phyloP scores from a whole-genome alignment of 2,888 invertebrate genomes.

The Neocrepidodera transversa region DNA sequence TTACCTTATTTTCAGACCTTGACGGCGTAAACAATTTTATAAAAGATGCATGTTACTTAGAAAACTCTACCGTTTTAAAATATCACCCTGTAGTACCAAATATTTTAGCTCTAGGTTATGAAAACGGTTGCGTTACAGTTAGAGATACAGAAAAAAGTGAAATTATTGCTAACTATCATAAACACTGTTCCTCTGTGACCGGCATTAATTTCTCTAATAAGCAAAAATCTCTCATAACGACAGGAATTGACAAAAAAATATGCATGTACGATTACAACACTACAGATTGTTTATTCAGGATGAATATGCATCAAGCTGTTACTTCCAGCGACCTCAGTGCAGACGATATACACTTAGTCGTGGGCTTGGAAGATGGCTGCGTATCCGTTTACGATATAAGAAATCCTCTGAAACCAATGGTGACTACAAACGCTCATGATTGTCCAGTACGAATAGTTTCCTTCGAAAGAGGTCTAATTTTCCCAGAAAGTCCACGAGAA shows the following conservation, averaged over 20 bases:
- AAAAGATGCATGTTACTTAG: slow-evolving; percentile 36
- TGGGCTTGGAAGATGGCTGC: slow-evolving; percentile 51
- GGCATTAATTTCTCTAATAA: slow-evolving; percentile 46
- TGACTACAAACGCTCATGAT: slow-evolving; percentile 42
- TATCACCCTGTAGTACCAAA: slow-evolving; percentile 47
- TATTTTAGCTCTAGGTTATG: slow-evolving; percentile 47
- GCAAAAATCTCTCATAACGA: slow-evolving; percentile 48
- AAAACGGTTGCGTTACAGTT: slow-evolving; percentile 47
- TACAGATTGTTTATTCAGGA: slow-evolving; percentile 48
- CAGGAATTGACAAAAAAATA: slow-evolving; percentile 52
- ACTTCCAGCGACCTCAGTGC: slow-evolving; percentile 50
- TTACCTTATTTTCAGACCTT: slow-evolving; percentile 35
- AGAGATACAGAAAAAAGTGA: slow-evolving; percentile 45
- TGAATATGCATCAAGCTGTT: slow-evolving; percentile 48
- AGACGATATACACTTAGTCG: slow-evolving; percentile 48
- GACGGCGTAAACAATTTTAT: slow-evolving; percentile 31
- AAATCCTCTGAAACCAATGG: slow-evolving; percentile 48
- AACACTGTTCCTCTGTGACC: slow-evolving; percentile 45
- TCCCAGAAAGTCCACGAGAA: slow-evolving; percentile 15
- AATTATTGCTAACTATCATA: slow-evolving; percentile 41
- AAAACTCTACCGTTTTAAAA: slow-evolving; percentile 36
- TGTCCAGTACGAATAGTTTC: slow-evolving; percentile 37
- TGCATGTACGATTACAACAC: slow-evolving; percentile 48
- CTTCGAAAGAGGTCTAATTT: slow-evolving; percentile 36
- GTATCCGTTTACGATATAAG: slow-evolving; percentile 52